phyloP scores from a whole-genome alignment of 2,888 invertebrate species.

The Athripsodes cinereus region DNA sequence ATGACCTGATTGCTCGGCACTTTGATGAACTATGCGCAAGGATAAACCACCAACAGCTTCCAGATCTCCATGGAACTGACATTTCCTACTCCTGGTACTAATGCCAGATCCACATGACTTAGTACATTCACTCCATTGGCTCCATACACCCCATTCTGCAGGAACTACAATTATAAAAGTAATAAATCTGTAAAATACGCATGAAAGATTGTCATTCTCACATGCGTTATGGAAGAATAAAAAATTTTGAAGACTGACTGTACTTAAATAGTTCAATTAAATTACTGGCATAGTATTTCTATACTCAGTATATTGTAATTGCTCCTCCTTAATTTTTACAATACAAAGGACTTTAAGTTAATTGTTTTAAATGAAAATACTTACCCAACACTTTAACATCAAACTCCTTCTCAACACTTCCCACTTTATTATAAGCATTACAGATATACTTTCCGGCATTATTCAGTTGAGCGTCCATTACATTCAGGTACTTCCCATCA shows the following conservation, averaged over 20 bases:
- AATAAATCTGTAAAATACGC: no score
- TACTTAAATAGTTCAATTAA: no score
- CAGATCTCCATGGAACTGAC: conserved; percentile 40
- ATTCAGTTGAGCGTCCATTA: conserved; percentile 40
- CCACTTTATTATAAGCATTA: conserved; percentile 50
- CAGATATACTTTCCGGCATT: conserved; percentile 57
- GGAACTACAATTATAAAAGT: conserved; percentile 38
- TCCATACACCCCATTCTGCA: conserved; percentile 47
- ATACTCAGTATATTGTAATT: no score
- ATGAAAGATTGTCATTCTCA: no score
- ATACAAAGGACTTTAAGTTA: no score
- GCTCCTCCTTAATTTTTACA: no score
- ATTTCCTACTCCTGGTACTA: conserved; percentile 37
- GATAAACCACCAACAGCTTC: conserved; percentile 16
- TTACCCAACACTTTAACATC: conserved; percentile 39
- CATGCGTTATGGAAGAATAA: no score
- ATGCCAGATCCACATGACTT: conserved; percentile 44
- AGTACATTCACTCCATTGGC: conserved; percentile 44
- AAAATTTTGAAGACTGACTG: no score
- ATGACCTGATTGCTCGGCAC: neutral
- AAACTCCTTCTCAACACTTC: conserved; percentile 40
- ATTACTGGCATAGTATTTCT: no score
- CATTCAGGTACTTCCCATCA: conserved; percentile 39
- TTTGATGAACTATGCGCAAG: neutral
- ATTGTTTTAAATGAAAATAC: no score